phyloP scores from a whole-genome alignment of 1,140 invertebrate species.

The Drosophila yakuba region DNA sequence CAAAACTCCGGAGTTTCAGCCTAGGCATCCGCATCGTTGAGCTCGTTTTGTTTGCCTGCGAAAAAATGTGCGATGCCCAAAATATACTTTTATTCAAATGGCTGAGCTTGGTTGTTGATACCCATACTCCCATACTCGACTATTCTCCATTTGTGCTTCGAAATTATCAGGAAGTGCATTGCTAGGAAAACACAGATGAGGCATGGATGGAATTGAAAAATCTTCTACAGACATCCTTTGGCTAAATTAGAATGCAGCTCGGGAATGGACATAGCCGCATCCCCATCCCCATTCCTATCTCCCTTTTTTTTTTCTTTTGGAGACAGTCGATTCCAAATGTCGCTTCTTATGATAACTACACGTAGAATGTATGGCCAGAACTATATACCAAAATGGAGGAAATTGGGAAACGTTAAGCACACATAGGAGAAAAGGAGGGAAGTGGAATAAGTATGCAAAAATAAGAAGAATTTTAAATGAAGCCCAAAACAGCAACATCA shows the following conservation, averaged over 20 bases:
- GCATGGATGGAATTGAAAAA: constrained; percentile 24
- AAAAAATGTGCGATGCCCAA: constrained; percentile 24
- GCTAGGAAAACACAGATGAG: constrained; percentile 25
- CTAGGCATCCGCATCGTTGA: constrained; percentile 10
- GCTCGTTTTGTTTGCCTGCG: constrained; percentile 30
- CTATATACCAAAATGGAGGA: constrained; percentile 44
- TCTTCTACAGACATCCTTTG: constrained; percentile 15
- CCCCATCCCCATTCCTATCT: background rate
- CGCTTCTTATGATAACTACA: constrained; percentile 72
- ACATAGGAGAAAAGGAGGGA: constrained; percentile 18
- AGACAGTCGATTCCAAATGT: constrained; percentile 42
- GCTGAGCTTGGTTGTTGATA: constrained; percentile 34
- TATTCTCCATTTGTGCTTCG: constrained; percentile 24
- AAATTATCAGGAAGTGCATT: constrained; percentile 42
- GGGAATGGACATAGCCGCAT: constrained; percentile 18
- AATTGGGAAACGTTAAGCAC: constrained; percentile 38
- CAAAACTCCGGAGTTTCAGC: constrained; percentile 10
- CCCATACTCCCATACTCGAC: constrained; percentile 14
- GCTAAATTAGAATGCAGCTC: constrained; percentile 57
- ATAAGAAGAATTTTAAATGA: constrained; percentile 79
- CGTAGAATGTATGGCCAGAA: constrained; percentile 51
- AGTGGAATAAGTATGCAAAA: constrained; percentile 75
- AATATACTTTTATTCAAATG: constrained; percentile 61
- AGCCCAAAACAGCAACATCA: constrained; percentile 59
- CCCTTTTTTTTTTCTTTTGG: background rate